Conservation (phyloP, 2,888 invertebrate species). For the Dastarcus helophoroides region DNA sequence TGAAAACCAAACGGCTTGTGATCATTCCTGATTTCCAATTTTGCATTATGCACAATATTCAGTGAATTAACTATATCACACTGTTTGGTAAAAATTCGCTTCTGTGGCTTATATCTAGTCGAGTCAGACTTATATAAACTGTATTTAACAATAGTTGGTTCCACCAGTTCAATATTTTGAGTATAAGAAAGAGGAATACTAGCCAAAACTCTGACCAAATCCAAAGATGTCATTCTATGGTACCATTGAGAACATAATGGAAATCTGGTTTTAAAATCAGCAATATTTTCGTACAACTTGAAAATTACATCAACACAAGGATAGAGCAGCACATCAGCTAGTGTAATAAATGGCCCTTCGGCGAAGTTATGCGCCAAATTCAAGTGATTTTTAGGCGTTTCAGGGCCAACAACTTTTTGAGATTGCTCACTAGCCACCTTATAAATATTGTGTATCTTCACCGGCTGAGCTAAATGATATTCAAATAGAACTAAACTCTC, state of each 20-base stretch:
- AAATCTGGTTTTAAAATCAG: slow-evolving; percentile 31
- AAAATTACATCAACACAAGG: slow-evolving; percentile 56
- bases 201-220: too few relatives aligned
- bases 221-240: slow-evolving; percentile 32
- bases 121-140: slow-evolving; percentile 72
- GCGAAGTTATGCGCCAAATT: slow-evolving; percentile 61
- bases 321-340: slow-evolving; percentile 73
- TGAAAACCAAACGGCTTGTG: slow-evolving; percentile 34
- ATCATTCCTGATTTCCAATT: slow-evolving; percentile 33
- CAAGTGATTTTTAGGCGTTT: slow-evolving; percentile 41
- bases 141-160: slow-evolving; percentile 39
- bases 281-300: slow-evolving; percentile 33
- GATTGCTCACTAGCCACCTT: slow-evolving; percentile 51
- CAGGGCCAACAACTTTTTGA: slow-evolving; percentile 33
- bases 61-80: slow-evolving; percentile 58
- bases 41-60: slow-evolving; percentile 37
- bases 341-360: slow-evolving; percentile 70
- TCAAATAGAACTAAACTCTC: slow-evolving; percentile 67
- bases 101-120: slow-evolving; percentile 61
- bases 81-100: slow-evolving; percentile 64
- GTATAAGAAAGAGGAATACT: too few relatives aligned
- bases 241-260: slow-evolving; percentile 59
- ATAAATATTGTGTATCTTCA: slow-evolving; percentile 74
- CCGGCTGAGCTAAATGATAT: slow-evolving; percentile 71
- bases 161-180: too few relatives aligned